Evolutionary conservation across 2,888 invertebrate species (phyloP), one percentile per base, ranked within the genome.

Genomic region (Epistrophe eligans): DNA sequence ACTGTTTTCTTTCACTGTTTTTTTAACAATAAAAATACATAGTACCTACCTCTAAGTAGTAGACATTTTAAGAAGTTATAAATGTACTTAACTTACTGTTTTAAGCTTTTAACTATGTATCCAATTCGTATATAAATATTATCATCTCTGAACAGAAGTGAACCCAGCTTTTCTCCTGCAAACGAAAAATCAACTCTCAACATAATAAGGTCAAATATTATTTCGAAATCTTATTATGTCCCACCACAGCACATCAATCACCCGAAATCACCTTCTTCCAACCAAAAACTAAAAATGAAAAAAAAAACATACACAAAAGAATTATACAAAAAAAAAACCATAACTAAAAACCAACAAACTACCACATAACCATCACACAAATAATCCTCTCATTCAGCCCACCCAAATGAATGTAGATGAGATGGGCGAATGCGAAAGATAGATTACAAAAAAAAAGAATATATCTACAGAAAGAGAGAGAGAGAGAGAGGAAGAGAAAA

Each of bases 241-340:
- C 57, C 50, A 71, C 52, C 82, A 58, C 64, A 84, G 74, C 72
- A 57, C 79, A 84, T 84, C 83, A 73, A 45, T 82, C 81, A 82
- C 43, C 43, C 57, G 17, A 38, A 72, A 82, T 82, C 64, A 52
- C 71, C 70, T 24, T 40, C 35, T 28, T 28, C 43, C 10, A 48
- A 32, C 1, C 45, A 1, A 64, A 40, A 43, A 43, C 24, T 9
- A 67, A 62, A 32, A 28, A 9, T 7, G 11, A 71, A 45, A 28
- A 10, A 32, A 70, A 48, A 24, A 32, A 50, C 13, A 79, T 50
- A n/a, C 9, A 17, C 13, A 35, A 58, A 58, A 2, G 5, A 17
- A 60, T 13, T 9, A 50, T 9, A 50, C 43, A 58, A 43, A 73
- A 70, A 45, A 15, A 55, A 28, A 55, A 19, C 15, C 60, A 32